These are phyloP conservation scores for Acronicta psi DNA, from an alignment of 2,888 invertebrate genomes.

Conservation along the genomic window DNA sequence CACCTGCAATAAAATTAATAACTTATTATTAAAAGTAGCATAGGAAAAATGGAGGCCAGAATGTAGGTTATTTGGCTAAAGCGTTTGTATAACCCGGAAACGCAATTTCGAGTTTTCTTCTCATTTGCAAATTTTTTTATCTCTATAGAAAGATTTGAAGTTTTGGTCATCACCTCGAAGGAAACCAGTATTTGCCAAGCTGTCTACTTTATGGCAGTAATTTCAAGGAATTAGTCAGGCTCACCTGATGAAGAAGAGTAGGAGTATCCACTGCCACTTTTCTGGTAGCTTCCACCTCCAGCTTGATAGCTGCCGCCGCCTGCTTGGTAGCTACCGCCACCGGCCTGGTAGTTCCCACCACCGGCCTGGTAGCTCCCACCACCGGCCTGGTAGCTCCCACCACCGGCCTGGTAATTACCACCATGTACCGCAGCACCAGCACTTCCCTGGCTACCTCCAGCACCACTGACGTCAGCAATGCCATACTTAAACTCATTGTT, in stretches of 20 bases:
- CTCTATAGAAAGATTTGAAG: too few species aligned
- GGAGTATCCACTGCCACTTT: constrained; percentile 69
- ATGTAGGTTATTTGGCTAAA: too few species aligned
- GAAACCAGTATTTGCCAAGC: too few species aligned
- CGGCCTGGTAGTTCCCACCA: constrained; percentile 22
- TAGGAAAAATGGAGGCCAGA: too few species aligned
- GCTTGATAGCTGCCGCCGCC: constrained; percentile 43
- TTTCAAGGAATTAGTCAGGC: too few species aligned
- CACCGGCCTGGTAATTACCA: constrained; percentile 56
- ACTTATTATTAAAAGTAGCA: background rate
- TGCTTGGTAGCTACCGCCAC: constrained; percentile 39
- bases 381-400: constrained; percentile 53
- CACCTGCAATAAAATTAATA: constrained; percentile 58
- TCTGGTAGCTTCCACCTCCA: constrained; percentile 51
- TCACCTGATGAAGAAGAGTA: constrained; percentile 80
- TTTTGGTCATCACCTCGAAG: too few species aligned
- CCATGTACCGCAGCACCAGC: constrained; percentile 45
- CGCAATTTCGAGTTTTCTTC: too few species aligned
- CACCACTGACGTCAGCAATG: constrained; percentile 76
- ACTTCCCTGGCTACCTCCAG: constrained; percentile 46
- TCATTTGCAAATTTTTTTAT: too few species aligned
- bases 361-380: constrained; percentile 49
- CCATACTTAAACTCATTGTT: constrained; percentile 82
- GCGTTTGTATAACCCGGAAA: too few species aligned
- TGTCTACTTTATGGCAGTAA: too few species aligned